Evolutionary conservation across 2,797 vertebrate species (phyloP), one percentile per base, ranked within the genome.

Genomic region (Graptemys geographica): DNA sequence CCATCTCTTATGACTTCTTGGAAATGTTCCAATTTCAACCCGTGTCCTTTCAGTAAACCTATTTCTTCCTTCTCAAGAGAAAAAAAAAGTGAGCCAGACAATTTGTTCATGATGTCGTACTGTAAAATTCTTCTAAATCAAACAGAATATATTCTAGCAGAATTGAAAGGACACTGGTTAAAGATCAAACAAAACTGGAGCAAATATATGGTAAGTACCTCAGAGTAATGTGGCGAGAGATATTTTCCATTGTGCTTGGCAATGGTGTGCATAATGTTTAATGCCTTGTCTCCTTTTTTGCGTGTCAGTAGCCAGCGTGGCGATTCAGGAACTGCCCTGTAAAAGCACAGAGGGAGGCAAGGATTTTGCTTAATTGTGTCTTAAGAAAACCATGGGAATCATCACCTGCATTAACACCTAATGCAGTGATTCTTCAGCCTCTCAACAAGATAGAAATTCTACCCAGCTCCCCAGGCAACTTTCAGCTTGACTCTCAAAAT

Each of bases 241-340:
- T 97, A 98, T 86, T 76, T 99, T 86, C 98, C 98, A 95, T 99
- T 99, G 97, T 99, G 99, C 92, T 99, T 99, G 81, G 99, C 99
- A 83, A 99, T 98, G 69, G 96, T 96, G 89, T 97, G 97, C 4
- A 99, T 98, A 95, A 99, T 99, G 95, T 98, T 95, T 90, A 99
- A 90, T 1, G 99, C 99, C 97, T 98, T 96, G 10, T 98, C 95
- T 82, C 98, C 98, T 57, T 98, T 98, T 93, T 99, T 99, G 90
- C 99, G 99, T 53, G 99, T 99, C 59, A 99, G 97, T 19, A 99
- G 99, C 99, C 99, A 99, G 28, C 99, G 97, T 3, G 99, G 99
- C 90, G 99, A 99, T 86, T 99, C 99, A 1, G 99, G 99, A 91
- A 99, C 98, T 55, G 98, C 98, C 99, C 99, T 99, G 96, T 44